Evolutionary conservation across 2,888 invertebrate genomes (phyloP), one percentile per base, ranked within the genome.

Genomic region (Drosophila acutilabella): DNA sequence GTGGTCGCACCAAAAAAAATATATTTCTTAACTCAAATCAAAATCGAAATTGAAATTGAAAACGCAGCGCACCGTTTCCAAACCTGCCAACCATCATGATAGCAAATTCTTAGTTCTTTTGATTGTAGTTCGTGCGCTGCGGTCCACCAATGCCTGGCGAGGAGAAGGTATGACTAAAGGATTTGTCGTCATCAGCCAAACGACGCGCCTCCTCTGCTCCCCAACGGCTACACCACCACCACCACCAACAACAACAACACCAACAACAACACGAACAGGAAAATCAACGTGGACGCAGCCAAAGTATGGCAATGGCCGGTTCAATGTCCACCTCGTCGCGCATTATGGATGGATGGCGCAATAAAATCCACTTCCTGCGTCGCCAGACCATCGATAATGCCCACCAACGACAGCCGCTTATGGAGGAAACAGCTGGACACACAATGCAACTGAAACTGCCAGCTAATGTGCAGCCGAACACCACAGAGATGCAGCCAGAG

Each of bases 101-200:
- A 90, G 88, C 85, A 92, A 90, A 91, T 90, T 89, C 82, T 88
- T 89, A 92, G 91, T 91, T 91, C 89, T 91, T 91, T 81, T 91
- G 91, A 90, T 92, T 95, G 91, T 95, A 96, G 96, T 96, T 96
- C 93, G 96, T 96, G 91, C 95, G 96, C 90, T 96, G 95, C 93
- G 91, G 95, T 94, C 92, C 95, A 93, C 92, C 94, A 94, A 88
- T 94, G 90, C 94, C 94, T 81, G 95, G 95, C 86, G 96, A 96
- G 93, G 96, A 96, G 92, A 96, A 96, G 93, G 96, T 96, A 94
- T 96, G 96, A 96, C 96, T 95, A 93, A 94, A 94, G 81, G 93
- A 94, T 47, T 62, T 90, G 81, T 88, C 91, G 79, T 89, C 90
- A 73, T 82, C 91, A 76, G 89, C 86, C 64, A 75, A 88, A 69